Evolutionary conservation across 2,888 invertebrate genomes (phyloP), one percentile per base, ranked within the genome.

Genomic region (Nymphalis c-album): DNA sequence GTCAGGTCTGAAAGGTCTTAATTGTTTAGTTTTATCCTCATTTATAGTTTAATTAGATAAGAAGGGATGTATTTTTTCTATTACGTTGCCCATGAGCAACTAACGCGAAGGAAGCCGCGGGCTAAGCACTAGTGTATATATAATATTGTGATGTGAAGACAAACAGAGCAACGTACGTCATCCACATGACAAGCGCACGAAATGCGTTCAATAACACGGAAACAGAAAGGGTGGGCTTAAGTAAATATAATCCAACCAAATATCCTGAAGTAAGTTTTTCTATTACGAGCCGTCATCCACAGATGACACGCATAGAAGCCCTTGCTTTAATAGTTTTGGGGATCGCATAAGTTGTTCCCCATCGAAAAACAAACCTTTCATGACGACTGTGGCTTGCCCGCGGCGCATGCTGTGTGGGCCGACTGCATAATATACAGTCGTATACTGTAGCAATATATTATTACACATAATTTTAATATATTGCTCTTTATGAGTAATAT

Each of bases 191-290:
- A 10, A 40, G 13, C 40, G 40, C 40, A 40, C 40, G 13, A 13
- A 40, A 40, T 40, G 40, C 40, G 40, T 48, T 48, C 48, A 48
- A 67, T 59, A 61, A 77, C 31, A 68, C 59, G 55, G 63, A 66
- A 64, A 66, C 65, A 68, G 40, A 64, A 70, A 75, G 71, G 75
- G 70, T 74, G 72, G 74, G 75, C 75, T 17, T 48, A n/a, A n/a
- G 48, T 18, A 48, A 18, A 48, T 48, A 48, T 17, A n/a, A 48
- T 48, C 71, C 64, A 48, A 48, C 17, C 48, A 40, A 40, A 48
- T 48, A 48, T 48, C n/a, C 48, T n/a, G 75, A 76, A 74, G 73
- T 73, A 40, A 40, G 40, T 55, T 62, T 83, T 83, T 80, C 78
- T 80, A 81, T 82, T 78, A 78, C 71, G 70, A 71, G 77, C 50